A percentile compares a stretch with the other conserved stretches of the same genome.
Evolutionary conservation across 1,140 invertebrate species (phyloP).

Genomic region (Drosophila nigromelanica): DNA sequence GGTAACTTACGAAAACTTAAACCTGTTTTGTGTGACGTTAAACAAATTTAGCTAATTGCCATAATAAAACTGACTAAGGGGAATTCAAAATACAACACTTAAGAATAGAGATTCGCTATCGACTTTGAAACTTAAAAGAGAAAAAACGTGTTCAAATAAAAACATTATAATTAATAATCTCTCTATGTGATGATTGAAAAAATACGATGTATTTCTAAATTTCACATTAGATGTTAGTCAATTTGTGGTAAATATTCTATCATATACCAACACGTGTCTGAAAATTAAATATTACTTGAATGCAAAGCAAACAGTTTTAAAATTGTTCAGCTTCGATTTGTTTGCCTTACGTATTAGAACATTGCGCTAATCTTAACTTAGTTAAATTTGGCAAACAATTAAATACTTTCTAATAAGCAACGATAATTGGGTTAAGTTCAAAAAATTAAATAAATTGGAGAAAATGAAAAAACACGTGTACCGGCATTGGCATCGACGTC

Average conservation of each 20-base stretch:
- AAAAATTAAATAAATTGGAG: conserved; percentile 39
- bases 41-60: conserved; percentile 5
- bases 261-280: conserved; percentile 20
- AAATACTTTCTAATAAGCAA: conserved; percentile 75
- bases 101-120: neutral
- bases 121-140: neutral
- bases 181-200: no score
- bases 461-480: conserved; percentile 20
- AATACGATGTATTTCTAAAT: no score
- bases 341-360: conserved; percentile 65
- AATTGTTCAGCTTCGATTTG: conserved; percentile 40
- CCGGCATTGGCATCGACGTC: conserved; percentile 20
- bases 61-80: neutral
- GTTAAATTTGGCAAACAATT: conserved; percentile 67
- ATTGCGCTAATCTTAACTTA: conserved; percentile 42
- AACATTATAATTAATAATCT: no score
- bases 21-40: conserved; percentile 1
- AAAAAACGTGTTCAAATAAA: no score
- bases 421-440: conserved; percentile 73
- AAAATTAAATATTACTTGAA: conserved; percentile 23
- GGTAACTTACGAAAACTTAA: neutral
- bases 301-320: conserved; percentile 31
- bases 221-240: neutral
- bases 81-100: neutral
- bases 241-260: neutral